Conservation (phyloP, 1,140 invertebrate species). For the Lepeophtheirus salmonis region DNA sequence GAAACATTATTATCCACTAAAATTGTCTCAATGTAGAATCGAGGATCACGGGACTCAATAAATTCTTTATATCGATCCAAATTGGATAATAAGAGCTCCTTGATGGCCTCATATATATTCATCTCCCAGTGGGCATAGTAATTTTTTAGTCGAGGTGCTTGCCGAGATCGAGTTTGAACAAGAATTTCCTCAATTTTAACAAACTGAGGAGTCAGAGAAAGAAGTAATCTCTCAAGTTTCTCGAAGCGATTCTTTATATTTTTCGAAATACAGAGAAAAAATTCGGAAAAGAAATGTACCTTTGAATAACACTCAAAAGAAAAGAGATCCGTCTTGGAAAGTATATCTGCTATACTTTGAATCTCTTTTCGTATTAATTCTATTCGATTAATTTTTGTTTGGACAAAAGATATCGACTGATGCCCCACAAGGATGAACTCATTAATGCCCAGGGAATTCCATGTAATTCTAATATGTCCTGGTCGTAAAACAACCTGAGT, state of each 20-base stretch:
- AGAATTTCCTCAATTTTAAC: constrained; percentile 49
- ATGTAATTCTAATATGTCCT: constrained; percentile 47
- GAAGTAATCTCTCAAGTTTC: constrained; percentile 26
- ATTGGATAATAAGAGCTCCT: constrained; percentile 42
- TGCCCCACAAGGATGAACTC: constrained; percentile 44
- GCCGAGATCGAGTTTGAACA: constrained; percentile 29
- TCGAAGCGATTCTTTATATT: not conserved
- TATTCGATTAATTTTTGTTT: not conserved
- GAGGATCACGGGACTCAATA: constrained; percentile 36
- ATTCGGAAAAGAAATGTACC: not conserved
- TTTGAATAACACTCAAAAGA: not conserved
- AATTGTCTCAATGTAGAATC: constrained; percentile 56
- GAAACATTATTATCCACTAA: constrained; percentile 34
- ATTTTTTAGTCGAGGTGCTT: constrained; percentile 27
- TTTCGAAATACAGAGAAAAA: constrained; percentile 17
- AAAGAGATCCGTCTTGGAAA: not conserved
- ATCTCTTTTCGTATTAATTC: not conserved
- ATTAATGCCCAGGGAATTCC: constrained; percentile 56
- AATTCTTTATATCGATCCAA: constrained; percentile 44
- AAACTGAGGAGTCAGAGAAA: constrained; percentile 31
- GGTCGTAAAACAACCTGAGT: constrained; percentile 41
- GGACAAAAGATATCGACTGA: constrained; percentile 29
- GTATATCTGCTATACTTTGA: not conserved
- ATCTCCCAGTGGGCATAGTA: constrained; percentile 34
- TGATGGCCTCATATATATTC: constrained; percentile 29